A percentile compares a stretch with the other conserved stretches of the same genome.
phyloP scores from a whole-genome alignment of 2,113 vertebrate species.

The Dicentrarchus labrax region DNA sequence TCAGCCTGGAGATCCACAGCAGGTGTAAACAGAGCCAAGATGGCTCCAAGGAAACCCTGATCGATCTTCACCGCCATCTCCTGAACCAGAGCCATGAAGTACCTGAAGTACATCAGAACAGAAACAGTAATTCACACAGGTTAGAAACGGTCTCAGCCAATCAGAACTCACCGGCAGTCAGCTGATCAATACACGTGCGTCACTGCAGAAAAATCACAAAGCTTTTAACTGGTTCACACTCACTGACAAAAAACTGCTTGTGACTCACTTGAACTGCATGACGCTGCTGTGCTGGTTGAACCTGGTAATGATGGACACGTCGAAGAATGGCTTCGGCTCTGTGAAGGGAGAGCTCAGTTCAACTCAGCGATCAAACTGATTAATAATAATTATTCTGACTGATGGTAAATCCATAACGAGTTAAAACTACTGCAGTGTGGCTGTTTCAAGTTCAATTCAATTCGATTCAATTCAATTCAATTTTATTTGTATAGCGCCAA shows the following conservation, averaged over 20 bases:
- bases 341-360: constrained; percentile 16
- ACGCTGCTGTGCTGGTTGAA: constrained; percentile 97
- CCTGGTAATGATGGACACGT: constrained; percentile 95
- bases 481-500: no score
- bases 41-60: constrained; percentile 92
- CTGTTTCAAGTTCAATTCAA: no score
- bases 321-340: constrained; percentile 98
- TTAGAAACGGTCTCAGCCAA: no score
- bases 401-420: no score
- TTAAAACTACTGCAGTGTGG: no score
- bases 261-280: constrained; percentile 96
- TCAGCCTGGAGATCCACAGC: constrained; percentile 83
- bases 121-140: not conserved
- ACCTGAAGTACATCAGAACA: constrained; percentile 79
- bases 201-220: not conserved
- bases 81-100: constrained; percentile 99
- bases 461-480: no score
- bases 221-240: not conserved
- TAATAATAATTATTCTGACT: no score
- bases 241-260: not conserved
- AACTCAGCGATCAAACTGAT: not conserved
- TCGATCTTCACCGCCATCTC: constrained; percentile 98
- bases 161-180: no score
- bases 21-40: constrained; percentile 88
- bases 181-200: no score